Percentiles rank a stretch among this genome's conserved stretches.
Evolutionary conservation across 1,140 invertebrate genomes (phyloP).

Genomic region (Brachionus koreanus): DNA sequence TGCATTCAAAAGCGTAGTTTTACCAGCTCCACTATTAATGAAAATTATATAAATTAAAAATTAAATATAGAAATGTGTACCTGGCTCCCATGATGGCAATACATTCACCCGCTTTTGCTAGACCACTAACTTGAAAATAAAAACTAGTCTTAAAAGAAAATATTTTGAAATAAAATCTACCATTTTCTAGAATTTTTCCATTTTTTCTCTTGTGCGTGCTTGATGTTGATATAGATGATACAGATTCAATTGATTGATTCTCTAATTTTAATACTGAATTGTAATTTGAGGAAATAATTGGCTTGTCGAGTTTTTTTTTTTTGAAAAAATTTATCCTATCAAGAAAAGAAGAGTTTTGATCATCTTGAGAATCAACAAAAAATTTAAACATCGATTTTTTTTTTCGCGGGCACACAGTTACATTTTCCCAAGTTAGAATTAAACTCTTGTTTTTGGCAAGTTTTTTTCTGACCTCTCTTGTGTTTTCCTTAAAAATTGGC

Average conservation of each 20-base stretch:
- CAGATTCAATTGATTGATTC: conserved; percentile 20
- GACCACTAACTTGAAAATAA: not conserved
- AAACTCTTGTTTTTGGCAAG: not conserved
- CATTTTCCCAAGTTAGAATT: conserved; percentile 22
- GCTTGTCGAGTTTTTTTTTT: not conserved
- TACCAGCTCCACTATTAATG: conserved; percentile 63
- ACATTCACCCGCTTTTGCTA: not conserved
- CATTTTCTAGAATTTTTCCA: conserved; percentile 13
- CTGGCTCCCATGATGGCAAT: conserved; percentile 41
- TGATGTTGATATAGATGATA: not conserved
- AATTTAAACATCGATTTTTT: conserved; percentile 1
- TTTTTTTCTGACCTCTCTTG: not conserved
- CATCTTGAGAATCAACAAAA: conserved; percentile 14
- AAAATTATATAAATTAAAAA: not conserved
- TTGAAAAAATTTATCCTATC: not conserved
- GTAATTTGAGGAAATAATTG: not conserved
- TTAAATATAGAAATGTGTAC: not conserved
- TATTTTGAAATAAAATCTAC: not conserved
- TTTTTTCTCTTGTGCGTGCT: not conserved
- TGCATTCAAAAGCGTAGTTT: conserved; percentile 87
- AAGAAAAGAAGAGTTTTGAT: not conserved
- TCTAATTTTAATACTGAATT: conserved; percentile 19
- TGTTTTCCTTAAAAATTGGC: not conserved
- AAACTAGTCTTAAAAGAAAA: not conserved
- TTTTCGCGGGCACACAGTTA: not conserved